Evolutionary conservation across 2,113 vertebrate genomes (phyloP).

Genomic region (Pantherophis guttatus): DNA sequence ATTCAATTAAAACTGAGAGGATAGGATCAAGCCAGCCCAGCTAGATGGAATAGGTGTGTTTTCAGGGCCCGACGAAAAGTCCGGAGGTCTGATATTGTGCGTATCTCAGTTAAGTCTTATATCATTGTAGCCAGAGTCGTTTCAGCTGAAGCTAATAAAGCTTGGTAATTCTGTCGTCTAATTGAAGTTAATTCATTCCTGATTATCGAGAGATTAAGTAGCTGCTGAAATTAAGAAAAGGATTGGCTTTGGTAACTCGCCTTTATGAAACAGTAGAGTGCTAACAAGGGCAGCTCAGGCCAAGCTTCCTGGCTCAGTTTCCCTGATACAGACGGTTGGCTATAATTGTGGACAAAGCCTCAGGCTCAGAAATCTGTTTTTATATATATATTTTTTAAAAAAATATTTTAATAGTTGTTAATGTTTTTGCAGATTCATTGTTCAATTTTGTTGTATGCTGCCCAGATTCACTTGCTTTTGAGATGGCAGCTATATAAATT

Average conservation of each 20-base stretch:
- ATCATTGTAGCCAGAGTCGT: neutral
- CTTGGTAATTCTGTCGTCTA: neutral
- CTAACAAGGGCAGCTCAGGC: neutral
- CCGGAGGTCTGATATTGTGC: too few species aligned
- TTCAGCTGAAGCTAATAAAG: neutral
- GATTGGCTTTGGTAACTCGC: neutral
- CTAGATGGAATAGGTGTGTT: too few species aligned
- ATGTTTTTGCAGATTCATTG: neutral
- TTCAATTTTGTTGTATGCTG: neutral
- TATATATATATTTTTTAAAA: neutral
- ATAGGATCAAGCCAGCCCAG: too few species aligned
- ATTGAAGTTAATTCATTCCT: slow-evolving; percentile 18
- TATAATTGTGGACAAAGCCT: neutral
- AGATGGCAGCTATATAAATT: neutral
- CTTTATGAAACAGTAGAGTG: neutral
- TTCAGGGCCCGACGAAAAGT: too few species aligned
- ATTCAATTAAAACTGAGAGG: too few species aligned
- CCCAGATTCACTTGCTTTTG: neutral
- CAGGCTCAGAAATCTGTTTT: neutral
- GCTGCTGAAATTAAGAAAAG: neutral
- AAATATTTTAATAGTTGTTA: neutral
- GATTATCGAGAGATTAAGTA: slow-evolving; percentile 15
- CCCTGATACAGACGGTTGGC: neutral
- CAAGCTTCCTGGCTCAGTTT: neutral
- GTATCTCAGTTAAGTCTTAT: neutral